Conservation (phyloP, 1,140 invertebrate species). For the Pararge aegeria region DNA sequence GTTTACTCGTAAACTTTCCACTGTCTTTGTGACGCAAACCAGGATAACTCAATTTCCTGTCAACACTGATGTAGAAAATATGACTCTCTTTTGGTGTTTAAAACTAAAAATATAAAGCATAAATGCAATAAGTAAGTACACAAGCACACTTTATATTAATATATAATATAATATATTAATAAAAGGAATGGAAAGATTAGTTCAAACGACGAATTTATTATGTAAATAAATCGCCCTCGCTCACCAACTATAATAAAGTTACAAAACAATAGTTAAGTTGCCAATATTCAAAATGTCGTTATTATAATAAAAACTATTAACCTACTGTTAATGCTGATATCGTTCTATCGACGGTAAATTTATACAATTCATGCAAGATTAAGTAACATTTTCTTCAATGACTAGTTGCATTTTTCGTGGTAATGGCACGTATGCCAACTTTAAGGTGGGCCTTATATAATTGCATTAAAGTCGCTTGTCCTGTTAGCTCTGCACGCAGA, state of each 20-base stretch:
- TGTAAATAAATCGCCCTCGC: too few relatives aligned
- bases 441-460: too few relatives aligned
- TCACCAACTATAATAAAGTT: not conserved
- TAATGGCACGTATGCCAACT: too few relatives aligned
- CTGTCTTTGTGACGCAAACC: not conserved
- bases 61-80: not conserved
- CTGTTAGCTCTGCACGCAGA: too few relatives aligned
- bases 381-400: not conserved
- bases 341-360: not conserved
- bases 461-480: too few relatives aligned
- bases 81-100: not conserved
- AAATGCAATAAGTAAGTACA: too few relatives aligned
- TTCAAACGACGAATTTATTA: too few relatives aligned
- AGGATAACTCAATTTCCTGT: not conserved
- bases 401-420: too few relatives aligned
- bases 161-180: too few relatives aligned
- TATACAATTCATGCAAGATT: not conserved
- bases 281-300: slow-evolving; percentile 1
- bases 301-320: slow-evolving; percentile 12
- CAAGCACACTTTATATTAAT: too few relatives aligned
- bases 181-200: too few relatives aligned
- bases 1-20: not conserved
- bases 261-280: not conserved
- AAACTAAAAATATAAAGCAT: too few relatives aligned
- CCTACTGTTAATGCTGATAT: not conserved